Percentiles rank a stretch among this genome's conserved stretches.
Evolutionary conservation across 1,140 invertebrate species (phyloP).

Genomic region (Brachystomella parvula): DNA sequence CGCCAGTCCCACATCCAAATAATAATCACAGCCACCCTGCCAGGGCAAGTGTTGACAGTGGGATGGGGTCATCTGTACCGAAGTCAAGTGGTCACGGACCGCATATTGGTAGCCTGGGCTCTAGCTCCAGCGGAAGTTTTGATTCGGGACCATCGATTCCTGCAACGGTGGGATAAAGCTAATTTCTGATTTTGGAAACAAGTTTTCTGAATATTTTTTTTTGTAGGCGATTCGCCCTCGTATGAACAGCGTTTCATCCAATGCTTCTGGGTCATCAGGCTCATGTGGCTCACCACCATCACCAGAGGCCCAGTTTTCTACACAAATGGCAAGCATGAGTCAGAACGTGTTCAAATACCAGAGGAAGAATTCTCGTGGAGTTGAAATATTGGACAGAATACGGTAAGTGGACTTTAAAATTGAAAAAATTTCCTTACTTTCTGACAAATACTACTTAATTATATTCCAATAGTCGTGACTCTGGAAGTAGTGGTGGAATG

Average conservation of each 20-base stretch:
- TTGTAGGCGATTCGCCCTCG: slow-evolving; percentile 38
- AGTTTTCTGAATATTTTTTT: slow-evolving; percentile 2
- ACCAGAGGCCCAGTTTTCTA: slow-evolving; percentile 10
- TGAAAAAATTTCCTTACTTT: not conserved
- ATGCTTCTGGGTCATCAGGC: slow-evolving; percentile 54
- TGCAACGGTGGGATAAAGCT: no score
- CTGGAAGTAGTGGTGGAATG: slow-evolving; percentile 56
- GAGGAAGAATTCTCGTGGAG: slow-evolving; percentile 16
- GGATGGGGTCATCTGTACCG: slow-evolving; percentile 39
- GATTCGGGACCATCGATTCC: not conserved
- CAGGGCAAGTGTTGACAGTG: slow-evolving; percentile 29
- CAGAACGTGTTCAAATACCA: slow-evolving; percentile 16
- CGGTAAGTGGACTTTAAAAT: not conserved
- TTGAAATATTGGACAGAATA: not conserved
- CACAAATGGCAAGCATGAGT: not conserved
- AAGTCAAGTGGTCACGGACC: not conserved
- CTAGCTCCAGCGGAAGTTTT: not conserved
- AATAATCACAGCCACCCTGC: slow-evolving; percentile 27
- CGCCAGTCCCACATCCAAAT: slow-evolving; percentile 36
- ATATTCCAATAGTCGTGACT: slow-evolving; percentile 13
- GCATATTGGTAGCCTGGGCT: slow-evolving; percentile 1
- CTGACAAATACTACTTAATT: not conserved
- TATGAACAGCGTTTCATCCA: slow-evolving; percentile 57
- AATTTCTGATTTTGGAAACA: not conserved
- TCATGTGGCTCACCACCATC: slow-evolving; percentile 53